These are phyloP conservation scores for Eulithis prunata DNA, from an alignment of 2,888 invertebrate genomes.

Conservation along the genomic window DNA sequence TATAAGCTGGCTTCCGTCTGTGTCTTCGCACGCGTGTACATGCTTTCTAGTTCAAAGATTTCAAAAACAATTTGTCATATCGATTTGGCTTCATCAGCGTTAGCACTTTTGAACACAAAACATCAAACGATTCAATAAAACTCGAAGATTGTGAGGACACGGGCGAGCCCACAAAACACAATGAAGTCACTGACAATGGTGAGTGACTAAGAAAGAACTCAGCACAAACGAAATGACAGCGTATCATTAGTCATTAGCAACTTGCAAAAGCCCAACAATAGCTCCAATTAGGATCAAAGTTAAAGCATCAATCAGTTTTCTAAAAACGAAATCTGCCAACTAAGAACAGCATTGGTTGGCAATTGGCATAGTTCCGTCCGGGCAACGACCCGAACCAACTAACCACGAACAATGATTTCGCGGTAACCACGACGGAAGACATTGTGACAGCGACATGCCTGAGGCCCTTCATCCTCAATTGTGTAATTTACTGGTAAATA, in stretches of 20 bases:
- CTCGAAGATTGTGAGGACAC: too few species aligned
- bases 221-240: too few species aligned
- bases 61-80: too few species aligned
- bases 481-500: too few species aligned
- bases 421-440: conserved; percentile 1
- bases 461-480: neutral
- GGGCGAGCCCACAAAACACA: too few species aligned
- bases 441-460: conserved; percentile 6
- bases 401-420: conserved; percentile 3
- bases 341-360: neutral
- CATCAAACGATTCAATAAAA: too few species aligned
- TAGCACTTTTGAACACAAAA: too few species aligned
- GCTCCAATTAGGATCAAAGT: neutral
- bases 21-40: neutral
- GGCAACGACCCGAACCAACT: neutral
- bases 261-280: conserved; percentile 1
- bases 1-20: neutral
- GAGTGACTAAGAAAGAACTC: neutral
- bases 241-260: neutral
- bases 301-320: neutral
- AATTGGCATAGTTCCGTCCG: conserved; percentile 13
- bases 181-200: neutral
- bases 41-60: too few species aligned
- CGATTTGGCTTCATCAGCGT: too few species aligned
- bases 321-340: conserved; percentile 9